A percentile compares a stretch with the other conserved stretches of the same genome.
Evolutionary conservation across 1,140 invertebrate genomes (phyloP).

Genomic region (Theocolax elegans): DNA sequence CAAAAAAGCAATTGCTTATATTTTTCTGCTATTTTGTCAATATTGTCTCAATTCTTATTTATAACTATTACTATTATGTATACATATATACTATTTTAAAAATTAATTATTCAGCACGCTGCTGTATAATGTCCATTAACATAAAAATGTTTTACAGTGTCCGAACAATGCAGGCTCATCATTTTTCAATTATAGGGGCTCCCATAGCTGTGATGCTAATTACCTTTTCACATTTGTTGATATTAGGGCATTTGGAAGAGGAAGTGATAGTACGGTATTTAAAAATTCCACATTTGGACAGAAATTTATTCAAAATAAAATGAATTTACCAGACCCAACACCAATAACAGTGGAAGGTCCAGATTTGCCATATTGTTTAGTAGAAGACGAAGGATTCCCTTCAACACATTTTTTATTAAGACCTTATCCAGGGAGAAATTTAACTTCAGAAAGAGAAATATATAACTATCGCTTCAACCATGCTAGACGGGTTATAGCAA

Average conservation of each 20-base stretch:
- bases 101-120: too few relatives aligned
- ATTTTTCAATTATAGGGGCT: neutral
- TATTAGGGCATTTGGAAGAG: slow-evolving; percentile 2
- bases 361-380: slow-evolving; percentile 50
- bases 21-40: too few relatives aligned
- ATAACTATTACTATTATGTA: too few relatives aligned
- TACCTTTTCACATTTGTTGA: neutral
- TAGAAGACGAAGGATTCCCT: slow-evolving; percentile 60
- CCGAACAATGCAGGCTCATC: neutral
- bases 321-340: slow-evolving; percentile 47
- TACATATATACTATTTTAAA: too few relatives aligned
- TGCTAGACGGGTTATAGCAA: too few relatives aligned
- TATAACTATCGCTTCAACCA: slow-evolving; percentile 55
- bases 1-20: too few relatives aligned
- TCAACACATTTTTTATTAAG: slow-evolving; percentile 52
- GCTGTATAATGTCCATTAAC: too few relatives aligned
- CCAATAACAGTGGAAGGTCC: slow-evolving; percentile 45
- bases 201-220: neutral
- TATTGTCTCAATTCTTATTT: too few relatives aligned
- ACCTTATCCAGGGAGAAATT: slow-evolving; percentile 56
- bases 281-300: slow-evolving; percentile 51
- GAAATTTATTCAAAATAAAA: slow-evolving; percentile 42
- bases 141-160: neutral
- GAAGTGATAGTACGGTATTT: slow-evolving; percentile 23
- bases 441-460: slow-evolving; percentile 50